Evolutionary conservation across 92 coral and sea anemone genomes (phyloP), one percentile per base, ranked within the genome.

Genomic region (Actinernus sp.): DNA sequence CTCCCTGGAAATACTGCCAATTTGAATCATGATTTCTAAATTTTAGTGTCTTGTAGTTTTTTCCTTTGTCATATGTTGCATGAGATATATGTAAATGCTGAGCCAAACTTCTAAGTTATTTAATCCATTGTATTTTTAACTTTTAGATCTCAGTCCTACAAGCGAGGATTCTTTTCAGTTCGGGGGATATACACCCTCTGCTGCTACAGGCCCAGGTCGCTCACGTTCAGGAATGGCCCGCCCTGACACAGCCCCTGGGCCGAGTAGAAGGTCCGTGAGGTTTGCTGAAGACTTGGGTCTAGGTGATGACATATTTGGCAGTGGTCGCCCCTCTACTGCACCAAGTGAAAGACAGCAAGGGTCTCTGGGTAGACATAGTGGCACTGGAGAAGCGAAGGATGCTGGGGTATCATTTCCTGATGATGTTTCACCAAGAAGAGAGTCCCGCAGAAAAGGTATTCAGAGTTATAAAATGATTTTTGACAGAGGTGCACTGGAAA

Each of bases 121-220:
- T n/a, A n/a, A n/a, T n/a, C n/a, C n/a, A n/a, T n/a, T n/a, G n/a
- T n/a, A n/a, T n/a, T n/a, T n/a, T n/a, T n/a, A n/a, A n/a, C 33
- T 51, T 33, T 31, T 64, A 81, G 83, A 74, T 24, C 47, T 71
- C 55, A 90, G 90, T 49, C 90, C 97, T 3, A 76, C 97, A 3
- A 55, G 73, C 8, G 97, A 91, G 41, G 98, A 94, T 8, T 64
- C 97, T 16, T 95, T 95, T 61, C 92, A 83, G 79, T 95, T 95
- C 65, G 99, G 99, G 23, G 85, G 95, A 45, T 95, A 95, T 78
- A 91, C 78, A 65, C 99, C 99, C 8, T 91, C 97, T 17, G 97
- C 98, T 41, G 97, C 86, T 16, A 55, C 88, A 24, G 71, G 92
- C 9, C 86, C 82, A 14, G 86, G 97, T 2, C 86, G 88, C 17